Percentiles rank a stretch among this genome's conserved stretches.
Conservation (phyloP, 1,140 invertebrate species). For the Helicoverpa zea region DNA sequence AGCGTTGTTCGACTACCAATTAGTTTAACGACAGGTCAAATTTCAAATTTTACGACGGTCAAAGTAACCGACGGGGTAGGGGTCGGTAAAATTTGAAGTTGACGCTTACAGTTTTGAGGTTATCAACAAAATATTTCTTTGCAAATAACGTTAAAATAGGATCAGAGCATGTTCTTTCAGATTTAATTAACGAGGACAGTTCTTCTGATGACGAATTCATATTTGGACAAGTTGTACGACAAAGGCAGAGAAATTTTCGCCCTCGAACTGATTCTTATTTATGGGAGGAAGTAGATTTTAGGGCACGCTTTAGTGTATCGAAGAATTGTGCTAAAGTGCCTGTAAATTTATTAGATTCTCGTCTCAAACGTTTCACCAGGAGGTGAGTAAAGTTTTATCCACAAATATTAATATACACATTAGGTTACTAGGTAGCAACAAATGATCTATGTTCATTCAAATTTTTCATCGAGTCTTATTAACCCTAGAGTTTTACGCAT, state of each 20-base stretch:
- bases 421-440: not conserved
- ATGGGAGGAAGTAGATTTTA: slow-evolving; percentile 1
- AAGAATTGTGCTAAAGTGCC: slow-evolving; percentile 1
- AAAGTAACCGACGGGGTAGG: not conserved
- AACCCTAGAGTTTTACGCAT: slow-evolving; percentile 6
- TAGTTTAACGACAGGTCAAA: not conserved
- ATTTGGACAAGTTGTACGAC: not conserved
- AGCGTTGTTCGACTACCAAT: too few relatives aligned
- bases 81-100: not conserved
- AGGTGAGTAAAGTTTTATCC: not conserved
- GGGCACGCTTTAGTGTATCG: not conserved
- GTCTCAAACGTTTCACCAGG: not conserved
- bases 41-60: not conserved
- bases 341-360: slow-evolving; percentile 5
- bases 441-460: not conserved
- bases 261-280: not conserved
- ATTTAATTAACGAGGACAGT: slow-evolving; percentile 7
- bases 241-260: not conserved
- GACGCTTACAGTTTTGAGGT: not conserved
- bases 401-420: not conserved
- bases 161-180: not conserved
- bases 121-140: not conserved
- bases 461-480: slow-evolving; percentile 2
- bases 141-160: not conserved
- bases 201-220: not conserved